A percentile compares a stretch with the other conserved stretches of the same genome.
Conservation (phyloP, 2,888 invertebrate species). For the Anorthoa munda region DNA sequence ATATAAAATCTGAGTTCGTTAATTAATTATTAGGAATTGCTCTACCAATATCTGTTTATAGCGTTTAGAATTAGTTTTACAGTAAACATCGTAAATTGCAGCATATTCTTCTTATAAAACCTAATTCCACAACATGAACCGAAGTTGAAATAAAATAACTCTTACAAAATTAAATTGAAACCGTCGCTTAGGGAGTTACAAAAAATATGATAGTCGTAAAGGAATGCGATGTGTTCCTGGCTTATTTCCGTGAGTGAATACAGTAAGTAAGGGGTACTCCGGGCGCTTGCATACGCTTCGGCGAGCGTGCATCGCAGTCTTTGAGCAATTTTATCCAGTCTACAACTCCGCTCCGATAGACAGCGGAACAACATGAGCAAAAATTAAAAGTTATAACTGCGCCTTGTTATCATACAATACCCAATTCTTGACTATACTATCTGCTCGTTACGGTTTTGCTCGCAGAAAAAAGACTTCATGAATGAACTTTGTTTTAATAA, state of each 20-base stretch:
- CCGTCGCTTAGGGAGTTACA: constrained; percentile 22
- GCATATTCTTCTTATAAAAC: neutral
- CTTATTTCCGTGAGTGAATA: constrained; percentile 60
- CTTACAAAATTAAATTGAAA: constrained; percentile 44
- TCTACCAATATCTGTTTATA: neutral
- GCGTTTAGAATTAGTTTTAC: neutral
- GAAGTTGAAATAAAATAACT: constrained; percentile 20
- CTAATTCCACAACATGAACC: neutral
- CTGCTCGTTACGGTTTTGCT: constrained; percentile 31
- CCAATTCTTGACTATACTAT: constrained; percentile 42
- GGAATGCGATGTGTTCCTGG: constrained; percentile 50
- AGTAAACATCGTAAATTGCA: neutral
- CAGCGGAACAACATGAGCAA: constrained; percentile 36
- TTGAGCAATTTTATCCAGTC: constrained; percentile 68
- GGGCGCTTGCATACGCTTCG: constrained; percentile 65
- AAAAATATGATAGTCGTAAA: constrained; percentile 49
- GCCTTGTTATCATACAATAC: constrained; percentile 48
- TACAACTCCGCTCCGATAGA: constrained; percentile 55
- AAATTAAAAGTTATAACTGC: constrained; percentile 53
- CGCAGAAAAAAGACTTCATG: constrained; percentile 41
- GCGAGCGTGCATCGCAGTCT: constrained; percentile 62
- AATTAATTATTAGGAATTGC: neutral
- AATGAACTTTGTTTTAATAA: constrained; percentile 58
- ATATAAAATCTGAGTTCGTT: neutral
- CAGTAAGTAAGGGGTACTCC: constrained; percentile 66